phyloP scores from a whole-genome alignment of 2,888 invertebrate genomes.

The Drosophila mimetica region DNA sequence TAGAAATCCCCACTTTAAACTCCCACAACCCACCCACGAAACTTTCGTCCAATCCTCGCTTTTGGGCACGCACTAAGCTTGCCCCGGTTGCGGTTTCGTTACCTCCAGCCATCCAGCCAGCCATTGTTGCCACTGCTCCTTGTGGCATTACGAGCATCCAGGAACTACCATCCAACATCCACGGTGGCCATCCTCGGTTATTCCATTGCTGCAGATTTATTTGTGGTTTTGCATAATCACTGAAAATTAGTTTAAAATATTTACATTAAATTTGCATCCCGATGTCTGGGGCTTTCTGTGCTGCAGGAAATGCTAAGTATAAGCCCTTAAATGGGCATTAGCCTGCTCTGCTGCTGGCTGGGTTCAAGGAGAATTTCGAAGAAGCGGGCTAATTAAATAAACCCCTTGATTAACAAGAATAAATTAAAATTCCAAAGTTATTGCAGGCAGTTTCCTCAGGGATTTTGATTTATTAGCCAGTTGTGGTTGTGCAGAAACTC shows the following conservation, averaged over 20 bases:
- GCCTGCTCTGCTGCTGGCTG: conserved; percentile 4
- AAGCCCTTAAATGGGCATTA: conserved; percentile 35
- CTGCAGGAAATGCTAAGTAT: conserved; percentile 19
- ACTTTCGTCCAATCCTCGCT: conserved; percentile 22
- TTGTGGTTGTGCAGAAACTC: too few relatives aligned
- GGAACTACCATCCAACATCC: not conserved
- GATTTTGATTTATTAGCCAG: not conserved
- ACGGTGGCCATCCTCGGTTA: conserved; percentile 19
- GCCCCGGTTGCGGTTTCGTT: conserved; percentile 59
- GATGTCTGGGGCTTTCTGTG: conserved; percentile 48
- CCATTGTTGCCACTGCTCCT: conserved; percentile 23
- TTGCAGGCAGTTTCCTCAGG: not conserved
- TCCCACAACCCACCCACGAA: not conserved
- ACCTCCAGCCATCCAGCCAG: conserved; percentile 26
- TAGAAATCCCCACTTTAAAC: not conserved
- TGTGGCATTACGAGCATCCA: conserved; percentile 1
- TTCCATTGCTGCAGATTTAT: conserved; percentile 78
- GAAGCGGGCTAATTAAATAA: conserved; percentile 22
- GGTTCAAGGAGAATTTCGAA: not conserved
- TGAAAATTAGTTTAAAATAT: conserved; percentile 78
- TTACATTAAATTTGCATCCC: conserved; percentile 77
- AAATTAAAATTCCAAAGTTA: not conserved
- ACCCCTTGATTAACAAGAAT: conserved; percentile 25
- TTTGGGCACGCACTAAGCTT: conserved; percentile 52
- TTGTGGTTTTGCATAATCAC: conserved; percentile 80